Conservation (phyloP, 2,888 invertebrate genomes). For the Melinaea menophilus region DNA sequence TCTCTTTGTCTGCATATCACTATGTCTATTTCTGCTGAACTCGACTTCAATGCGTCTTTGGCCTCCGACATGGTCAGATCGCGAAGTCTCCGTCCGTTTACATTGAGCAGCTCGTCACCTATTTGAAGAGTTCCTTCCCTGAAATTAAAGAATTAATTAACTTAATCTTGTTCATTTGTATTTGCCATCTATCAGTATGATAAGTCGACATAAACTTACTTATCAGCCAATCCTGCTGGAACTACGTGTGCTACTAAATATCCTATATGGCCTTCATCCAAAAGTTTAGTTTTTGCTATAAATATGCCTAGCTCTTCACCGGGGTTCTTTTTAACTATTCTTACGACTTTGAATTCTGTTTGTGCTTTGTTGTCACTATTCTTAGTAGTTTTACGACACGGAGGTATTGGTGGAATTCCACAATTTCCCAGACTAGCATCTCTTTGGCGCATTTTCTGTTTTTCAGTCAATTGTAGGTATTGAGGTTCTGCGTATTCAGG, state of each 20-base stretch:
- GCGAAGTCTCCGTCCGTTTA: slow-evolving; percentile 83
- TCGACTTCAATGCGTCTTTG: slow-evolving; percentile 80
- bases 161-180: not conserved
- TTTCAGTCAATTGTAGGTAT: slow-evolving; percentile 69
- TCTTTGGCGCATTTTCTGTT: slow-evolving; percentile 71
- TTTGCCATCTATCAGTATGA: not conserved
- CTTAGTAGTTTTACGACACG: slow-evolving; percentile 60
- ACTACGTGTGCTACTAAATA: slow-evolving; percentile 85
- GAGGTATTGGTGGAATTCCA: slow-evolving; percentile 74
- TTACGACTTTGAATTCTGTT: slow-evolving; percentile 72
- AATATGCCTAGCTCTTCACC: slow-evolving; percentile 84
- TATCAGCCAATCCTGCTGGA: slow-evolving; percentile 83
- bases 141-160: slow-evolving; percentile 23
- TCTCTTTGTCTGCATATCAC: slow-evolving; percentile 78
- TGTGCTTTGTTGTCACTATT: slow-evolving; percentile 52
- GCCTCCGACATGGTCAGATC: slow-evolving; percentile 82
- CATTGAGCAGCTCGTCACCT: slow-evolving; percentile 85
- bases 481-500: slow-evolving; percentile 64
- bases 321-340: slow-evolving; percentile 75
- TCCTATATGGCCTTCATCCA: slow-evolving; percentile 79
- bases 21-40: slow-evolving; percentile 81
- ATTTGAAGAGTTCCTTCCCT: slow-evolving; percentile 82
- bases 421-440: slow-evolving; percentile 58
- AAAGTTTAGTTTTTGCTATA: slow-evolving; percentile 81
- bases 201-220: slow-evolving; percentile 59